Evolutionary conservation across 2,888 invertebrate species (phyloP).

Genomic region (Oligia strigilis): DNA sequence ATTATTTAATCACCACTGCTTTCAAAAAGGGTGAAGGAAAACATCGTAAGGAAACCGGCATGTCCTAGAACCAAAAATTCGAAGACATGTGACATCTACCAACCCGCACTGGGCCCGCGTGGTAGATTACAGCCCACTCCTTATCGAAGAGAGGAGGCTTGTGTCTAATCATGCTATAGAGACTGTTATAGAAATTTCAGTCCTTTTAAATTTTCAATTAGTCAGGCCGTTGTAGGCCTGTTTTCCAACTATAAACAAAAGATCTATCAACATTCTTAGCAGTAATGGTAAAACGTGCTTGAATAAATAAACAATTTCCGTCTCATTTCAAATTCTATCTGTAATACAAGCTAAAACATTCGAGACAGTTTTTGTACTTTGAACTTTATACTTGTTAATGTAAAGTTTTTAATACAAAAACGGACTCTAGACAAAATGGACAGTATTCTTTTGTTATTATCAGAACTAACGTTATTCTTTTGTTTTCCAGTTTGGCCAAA

Average conservation of each 20-base stretch:
- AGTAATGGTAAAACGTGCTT: background rate
- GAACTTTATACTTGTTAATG: background rate
- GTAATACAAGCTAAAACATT: background rate
- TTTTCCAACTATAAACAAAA: background rate
- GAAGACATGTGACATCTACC: too few species aligned
- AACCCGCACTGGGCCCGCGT: too few species aligned
- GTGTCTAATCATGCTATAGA: too few species aligned
- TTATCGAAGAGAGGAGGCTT: too few species aligned
- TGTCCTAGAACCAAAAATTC: too few species aligned
- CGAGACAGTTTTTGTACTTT: background rate
- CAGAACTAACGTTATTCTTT: background rate
- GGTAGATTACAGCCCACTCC: too few species aligned
- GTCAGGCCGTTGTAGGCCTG: background rate
- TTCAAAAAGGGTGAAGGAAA: too few species aligned
- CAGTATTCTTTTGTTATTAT: background rate
- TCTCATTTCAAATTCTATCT: background rate
- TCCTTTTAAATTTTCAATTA: background rate
- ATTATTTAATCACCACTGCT: too few species aligned
- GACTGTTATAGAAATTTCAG: background rate
- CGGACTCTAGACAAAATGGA: background rate
- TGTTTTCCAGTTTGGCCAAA: slow-evolving; percentile 74
- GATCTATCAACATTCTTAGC: background rate
- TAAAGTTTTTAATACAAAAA: background rate
- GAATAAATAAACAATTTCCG: background rate
- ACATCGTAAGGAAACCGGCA: too few species aligned